These are phyloP conservation scores for Oxyteleia sp. DNA, from an alignment of 2,888 invertebrate genomes.

Conservation along the genomic window DNA sequence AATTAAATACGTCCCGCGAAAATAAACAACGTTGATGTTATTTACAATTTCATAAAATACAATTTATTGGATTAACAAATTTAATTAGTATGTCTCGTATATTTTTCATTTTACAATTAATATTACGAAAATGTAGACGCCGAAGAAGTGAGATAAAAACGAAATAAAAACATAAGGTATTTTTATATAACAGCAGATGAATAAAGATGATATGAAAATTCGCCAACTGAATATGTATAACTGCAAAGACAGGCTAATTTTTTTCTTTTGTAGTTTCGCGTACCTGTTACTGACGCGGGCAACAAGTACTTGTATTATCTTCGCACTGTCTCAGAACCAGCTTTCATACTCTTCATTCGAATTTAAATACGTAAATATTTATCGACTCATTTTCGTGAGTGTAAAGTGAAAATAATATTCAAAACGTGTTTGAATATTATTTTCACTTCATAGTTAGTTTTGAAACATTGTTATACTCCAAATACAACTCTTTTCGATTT, in stretches of 20 bases:
- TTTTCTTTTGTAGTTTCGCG: constrained; percentile 37
- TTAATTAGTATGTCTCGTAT: too few species aligned
- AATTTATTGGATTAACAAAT: too few species aligned
- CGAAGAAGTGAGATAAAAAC: too few species aligned
- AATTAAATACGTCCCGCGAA: neutral
- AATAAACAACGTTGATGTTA: too few species aligned
- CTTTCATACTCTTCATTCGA: constrained; percentile 28
- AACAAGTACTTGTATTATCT: constrained; percentile 66
- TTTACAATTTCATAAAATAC: too few species aligned
- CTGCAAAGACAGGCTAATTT: constrained; percentile 34
- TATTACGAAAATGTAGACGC: too few species aligned
- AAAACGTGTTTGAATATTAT: too few species aligned
- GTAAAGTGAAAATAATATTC: neutral
- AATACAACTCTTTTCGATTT: too few species aligned
- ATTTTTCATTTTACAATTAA: too few species aligned
- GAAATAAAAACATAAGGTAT: constrained; percentile 16
- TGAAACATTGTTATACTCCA: too few species aligned
- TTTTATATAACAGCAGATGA: constrained; percentile 29
- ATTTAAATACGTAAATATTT: constrained; percentile 22
- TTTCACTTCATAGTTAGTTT: too few species aligned
- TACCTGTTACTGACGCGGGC: constrained; percentile 65
- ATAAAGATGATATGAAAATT: constrained; percentile 60
- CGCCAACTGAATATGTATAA: constrained; percentile 46
- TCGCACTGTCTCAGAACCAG: constrained; percentile 18
- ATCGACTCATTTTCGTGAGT: constrained; percentile 7